Evolutionary conservation across 2,113 vertebrate genomes (phyloP).

Genomic region (Montifringilla adamsi): DNA sequence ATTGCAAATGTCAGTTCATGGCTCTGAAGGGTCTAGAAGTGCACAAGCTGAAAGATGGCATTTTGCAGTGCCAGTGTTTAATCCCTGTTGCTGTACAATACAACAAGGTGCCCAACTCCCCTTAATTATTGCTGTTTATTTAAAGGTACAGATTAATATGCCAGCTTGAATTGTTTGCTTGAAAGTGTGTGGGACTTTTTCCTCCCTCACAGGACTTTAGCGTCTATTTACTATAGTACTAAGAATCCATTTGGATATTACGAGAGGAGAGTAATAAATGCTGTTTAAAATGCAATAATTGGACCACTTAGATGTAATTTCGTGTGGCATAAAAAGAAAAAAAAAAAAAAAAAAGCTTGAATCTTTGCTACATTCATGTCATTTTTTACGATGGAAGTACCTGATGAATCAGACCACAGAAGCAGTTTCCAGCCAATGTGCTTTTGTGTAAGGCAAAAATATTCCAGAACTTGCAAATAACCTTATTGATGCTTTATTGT

Average conservation of each 20-base stretch:
- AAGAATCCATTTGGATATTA: slow-evolving; percentile 21
- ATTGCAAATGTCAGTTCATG: slow-evolving; percentile 65
- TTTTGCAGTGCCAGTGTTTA: slow-evolving; percentile 58
- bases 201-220: neutral
- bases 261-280: slow-evolving; percentile 33
- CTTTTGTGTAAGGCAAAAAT: slow-evolving; percentile 26
- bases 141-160: slow-evolving; percentile 24
- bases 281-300: slow-evolving; percentile 51
- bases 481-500: slow-evolving; percentile 24
- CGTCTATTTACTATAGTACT: slow-evolving; percentile 5
- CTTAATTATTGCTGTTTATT: slow-evolving; percentile 33
- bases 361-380: neutral
- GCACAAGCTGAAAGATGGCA: slow-evolving; percentile 60
- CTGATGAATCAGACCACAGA: slow-evolving; percentile 31
- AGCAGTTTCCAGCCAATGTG: slow-evolving; percentile 4
- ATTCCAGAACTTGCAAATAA: slow-evolving; percentile 9
- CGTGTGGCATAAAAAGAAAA: slow-evolving; percentile 13
- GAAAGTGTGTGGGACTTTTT: neutral
- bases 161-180: neutral
- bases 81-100: slow-evolving; percentile 34
- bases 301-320: slow-evolving; percentile 50
- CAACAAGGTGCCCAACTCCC: slow-evolving; percentile 26
- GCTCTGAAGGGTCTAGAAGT: slow-evolving; percentile 52
- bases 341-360: neutral
- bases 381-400: slow-evolving; percentile 7